Percentiles rank a stretch among this genome's conserved stretches.
Evolutionary conservation across 2,797 vertebrate genomes (phyloP).

Genomic region (Cyprinella venusta): DNA sequence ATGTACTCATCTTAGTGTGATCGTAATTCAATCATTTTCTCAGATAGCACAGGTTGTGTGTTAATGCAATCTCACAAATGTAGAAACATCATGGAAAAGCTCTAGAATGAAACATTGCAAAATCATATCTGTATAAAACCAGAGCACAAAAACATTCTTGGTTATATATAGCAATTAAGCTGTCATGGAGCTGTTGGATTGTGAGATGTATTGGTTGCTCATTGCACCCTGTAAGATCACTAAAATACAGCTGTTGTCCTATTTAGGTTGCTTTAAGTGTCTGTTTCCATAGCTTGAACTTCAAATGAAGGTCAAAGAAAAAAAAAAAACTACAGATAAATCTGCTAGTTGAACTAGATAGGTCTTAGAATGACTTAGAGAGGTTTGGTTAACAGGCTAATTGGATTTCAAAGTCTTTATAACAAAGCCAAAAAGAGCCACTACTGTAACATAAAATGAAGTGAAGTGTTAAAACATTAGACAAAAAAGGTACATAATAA

Average conservation of each 20-base stretch:
- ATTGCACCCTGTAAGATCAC: neutral
- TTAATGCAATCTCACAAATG: neutral
- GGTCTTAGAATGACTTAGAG: neutral
- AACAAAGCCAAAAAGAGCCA: neutral
- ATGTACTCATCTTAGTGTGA: neutral
- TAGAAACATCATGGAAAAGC: neutral
- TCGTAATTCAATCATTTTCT: neutral
- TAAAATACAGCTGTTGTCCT: neutral
- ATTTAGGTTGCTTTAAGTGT: neutral
- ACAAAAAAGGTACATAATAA: neutral
- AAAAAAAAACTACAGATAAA: neutral
- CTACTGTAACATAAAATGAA: neutral
- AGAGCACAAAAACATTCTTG: neutral
- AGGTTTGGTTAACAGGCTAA: neutral
- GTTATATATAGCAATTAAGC: neutral
- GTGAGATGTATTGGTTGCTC: slow-evolving; percentile 3
- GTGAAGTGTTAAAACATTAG: neutral
- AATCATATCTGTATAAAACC: slow-evolving; percentile 1
- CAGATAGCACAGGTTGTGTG: neutral
- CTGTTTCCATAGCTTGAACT: neutral
- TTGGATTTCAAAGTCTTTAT: slow-evolving; percentile 1
- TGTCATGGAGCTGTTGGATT: slow-evolving; percentile 2
- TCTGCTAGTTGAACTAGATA: neutral
- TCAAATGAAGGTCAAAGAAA: slow-evolving; percentile 15
- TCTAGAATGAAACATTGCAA: neutral